These are phyloP conservation scores for Ancistrus triradiatus DNA, from an alignment of 2,113 vertebrate species.

Conservation along the genomic window DNA sequence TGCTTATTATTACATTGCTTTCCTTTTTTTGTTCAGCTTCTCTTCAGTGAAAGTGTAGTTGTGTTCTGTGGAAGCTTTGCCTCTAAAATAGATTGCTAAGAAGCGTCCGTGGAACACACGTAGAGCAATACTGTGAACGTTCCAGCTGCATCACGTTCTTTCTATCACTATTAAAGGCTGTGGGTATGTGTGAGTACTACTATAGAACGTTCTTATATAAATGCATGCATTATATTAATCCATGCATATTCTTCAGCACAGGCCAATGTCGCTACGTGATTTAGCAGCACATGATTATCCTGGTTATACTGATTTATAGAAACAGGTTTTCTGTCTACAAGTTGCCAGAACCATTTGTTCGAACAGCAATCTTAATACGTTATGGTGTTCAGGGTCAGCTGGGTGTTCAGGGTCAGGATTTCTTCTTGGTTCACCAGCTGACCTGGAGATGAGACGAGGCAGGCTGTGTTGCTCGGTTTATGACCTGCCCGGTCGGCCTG, in stretches of 20 bases:
- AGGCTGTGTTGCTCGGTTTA: too few relatives aligned
- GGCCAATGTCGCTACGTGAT: constrained; percentile 36
- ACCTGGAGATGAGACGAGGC: too few relatives aligned
- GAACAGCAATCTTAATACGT: too few relatives aligned
- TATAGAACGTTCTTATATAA: constrained; percentile 19
- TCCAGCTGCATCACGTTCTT: constrained; percentile 36
- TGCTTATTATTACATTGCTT: not conserved
- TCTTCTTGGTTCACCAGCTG: too few relatives aligned
- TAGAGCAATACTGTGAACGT: constrained; percentile 62
- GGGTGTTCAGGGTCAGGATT: too few relatives aligned
- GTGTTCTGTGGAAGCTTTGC: constrained; percentile 31
- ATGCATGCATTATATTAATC: constrained; percentile 48
- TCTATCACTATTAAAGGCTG: constrained; percentile 20
- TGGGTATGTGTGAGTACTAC: constrained; percentile 36
- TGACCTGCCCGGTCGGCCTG: too few relatives aligned
- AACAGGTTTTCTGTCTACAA: too few relatives aligned
- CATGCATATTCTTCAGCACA: constrained; percentile 33
- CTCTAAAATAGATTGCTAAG: constrained; percentile 26
- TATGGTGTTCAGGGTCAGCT: too few relatives aligned
- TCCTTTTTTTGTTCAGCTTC: not conserved
- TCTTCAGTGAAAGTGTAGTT: constrained; percentile 11
- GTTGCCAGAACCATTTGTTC: too few relatives aligned
- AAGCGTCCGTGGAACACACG: constrained; percentile 25
- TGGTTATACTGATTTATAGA: not conserved
- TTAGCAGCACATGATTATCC: not conserved